Percentiles rank a stretch among this genome's conserved stretches.
These are phyloP conservation scores for Callocephalon fimbriatum DNA, from an alignment of 2,113 vertebrate genomes.

Conservation along the genomic window DNA sequence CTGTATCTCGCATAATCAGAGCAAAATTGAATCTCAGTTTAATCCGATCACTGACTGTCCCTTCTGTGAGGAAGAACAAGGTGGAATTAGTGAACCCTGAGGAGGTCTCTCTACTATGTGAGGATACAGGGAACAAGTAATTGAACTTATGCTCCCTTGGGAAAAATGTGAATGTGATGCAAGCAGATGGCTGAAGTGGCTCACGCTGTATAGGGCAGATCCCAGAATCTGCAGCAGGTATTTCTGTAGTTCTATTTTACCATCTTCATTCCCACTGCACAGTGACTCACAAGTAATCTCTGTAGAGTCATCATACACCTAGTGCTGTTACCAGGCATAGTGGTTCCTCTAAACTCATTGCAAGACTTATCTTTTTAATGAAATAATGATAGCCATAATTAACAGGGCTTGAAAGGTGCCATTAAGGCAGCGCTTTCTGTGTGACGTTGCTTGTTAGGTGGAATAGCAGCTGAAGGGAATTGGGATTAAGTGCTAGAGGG, in stretches of 20 bases:
- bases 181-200: neutral
- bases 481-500: neutral
- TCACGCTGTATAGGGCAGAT: neutral
- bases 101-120: neutral
- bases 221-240: neutral
- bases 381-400: neutral
- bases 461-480: neutral
- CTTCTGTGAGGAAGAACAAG: neutral
- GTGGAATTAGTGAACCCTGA: neutral
- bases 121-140: neutral
- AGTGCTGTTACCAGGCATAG: neutral
- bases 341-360: neutral
- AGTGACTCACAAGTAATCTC: neutral
- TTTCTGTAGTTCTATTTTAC: neutral
- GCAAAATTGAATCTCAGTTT: neutral
- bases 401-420: slow-evolving; percentile 12
- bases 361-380: neutral
- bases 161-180: neutral
- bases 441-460: neutral
- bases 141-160: neutral
- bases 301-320: rapidly evolving
- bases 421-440: neutral
- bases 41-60: neutral
- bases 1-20: neutral
- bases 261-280: neutral